Conservation (phyloP, 2,113 vertebrate species). For the Dicerorhinus sumatrensis region DNA sequence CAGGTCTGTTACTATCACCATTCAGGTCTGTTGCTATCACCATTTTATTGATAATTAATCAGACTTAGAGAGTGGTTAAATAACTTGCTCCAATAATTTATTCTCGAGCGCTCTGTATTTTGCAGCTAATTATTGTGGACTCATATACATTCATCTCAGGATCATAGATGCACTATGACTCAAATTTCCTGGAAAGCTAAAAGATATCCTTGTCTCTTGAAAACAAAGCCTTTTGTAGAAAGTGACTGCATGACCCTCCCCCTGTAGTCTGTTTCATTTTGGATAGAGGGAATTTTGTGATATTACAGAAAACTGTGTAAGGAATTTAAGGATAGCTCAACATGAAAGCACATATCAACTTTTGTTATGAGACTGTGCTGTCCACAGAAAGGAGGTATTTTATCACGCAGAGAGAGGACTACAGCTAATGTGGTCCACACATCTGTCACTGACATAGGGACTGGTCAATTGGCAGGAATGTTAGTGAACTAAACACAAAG, state of each 20-base stretch:
- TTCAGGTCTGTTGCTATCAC: not conserved
- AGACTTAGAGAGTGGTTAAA: not conserved
- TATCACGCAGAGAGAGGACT: constrained; percentile 44
- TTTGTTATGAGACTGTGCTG: constrained; percentile 23
- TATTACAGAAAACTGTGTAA: not conserved
- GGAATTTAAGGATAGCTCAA: constrained; percentile 52
- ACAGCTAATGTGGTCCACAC: not conserved
- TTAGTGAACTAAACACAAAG: constrained; percentile 47
- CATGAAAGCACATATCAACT: constrained; percentile 61
- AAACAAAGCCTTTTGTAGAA: constrained; percentile 58
- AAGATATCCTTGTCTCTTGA: not conserved
- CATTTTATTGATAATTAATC: not conserved
- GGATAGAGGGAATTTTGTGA: constrained; percentile 36
- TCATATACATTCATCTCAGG: not conserved
- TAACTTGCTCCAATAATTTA: not conserved
- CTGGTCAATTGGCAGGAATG: constrained; percentile 46
- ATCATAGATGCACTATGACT: not conserved
- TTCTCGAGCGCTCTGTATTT: no score
- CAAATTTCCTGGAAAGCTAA: not conserved
- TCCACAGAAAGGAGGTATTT: constrained; percentile 34
- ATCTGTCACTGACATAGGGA: not conserved
- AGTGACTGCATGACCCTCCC: not conserved
- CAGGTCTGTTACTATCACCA: not conserved
- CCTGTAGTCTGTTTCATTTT: not conserved
- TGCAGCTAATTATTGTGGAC: not conserved